These are phyloP conservation scores for Sarcophaga carnaria DNA, from an alignment of 2,888 invertebrate species.

Conservation along the genomic window DNA sequence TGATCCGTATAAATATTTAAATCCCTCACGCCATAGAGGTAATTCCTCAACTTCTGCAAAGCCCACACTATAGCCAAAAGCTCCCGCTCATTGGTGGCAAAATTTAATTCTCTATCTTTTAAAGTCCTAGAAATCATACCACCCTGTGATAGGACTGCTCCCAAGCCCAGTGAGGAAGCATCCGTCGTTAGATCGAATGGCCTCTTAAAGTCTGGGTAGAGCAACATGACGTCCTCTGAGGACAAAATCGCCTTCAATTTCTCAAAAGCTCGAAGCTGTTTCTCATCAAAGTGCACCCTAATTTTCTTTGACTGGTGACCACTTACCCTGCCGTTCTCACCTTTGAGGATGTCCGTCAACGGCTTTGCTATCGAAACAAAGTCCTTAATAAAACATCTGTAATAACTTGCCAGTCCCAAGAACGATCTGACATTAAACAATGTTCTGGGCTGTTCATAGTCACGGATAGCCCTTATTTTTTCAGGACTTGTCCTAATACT, in stretches of 20 bases:
- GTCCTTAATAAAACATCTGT: conserved; percentile 16
- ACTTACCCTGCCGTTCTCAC: conserved; percentile 67
- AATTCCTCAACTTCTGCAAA: conserved; percentile 76
- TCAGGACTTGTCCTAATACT: conserved; percentile 30
- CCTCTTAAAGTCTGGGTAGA: conserved; percentile 64
- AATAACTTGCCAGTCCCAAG: conserved; percentile 50
- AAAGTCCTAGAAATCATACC: conserved; percentile 40
- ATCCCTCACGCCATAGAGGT: conserved; percentile 75
- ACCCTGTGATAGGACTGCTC: conserved; percentile 53
- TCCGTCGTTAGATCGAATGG: conserved; percentile 66
- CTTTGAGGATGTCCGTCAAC: conserved; percentile 64
- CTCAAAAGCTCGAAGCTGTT: conserved; percentile 59
- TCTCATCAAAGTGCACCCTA: conserved; percentile 51
- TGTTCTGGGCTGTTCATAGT: conserved; percentile 29
- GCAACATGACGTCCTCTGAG: conserved; percentile 56
- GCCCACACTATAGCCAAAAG: conserved; percentile 77
- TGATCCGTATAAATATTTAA: conserved; percentile 68
- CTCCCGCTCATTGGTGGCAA: conserved; percentile 71
- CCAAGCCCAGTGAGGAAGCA: conserved; percentile 36
- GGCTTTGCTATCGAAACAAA: conserved; percentile 68
- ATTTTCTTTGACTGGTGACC: conserved; percentile 55
- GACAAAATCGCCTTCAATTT: conserved; percentile 56
- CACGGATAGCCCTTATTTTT: no score
- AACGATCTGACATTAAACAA: conserved; percentile 34
- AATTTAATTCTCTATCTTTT: conserved; percentile 29